These are phyloP conservation scores for Ophion slaviceki DNA, from an alignment of 2,888 invertebrate genomes.

Conservation along the genomic window DNA sequence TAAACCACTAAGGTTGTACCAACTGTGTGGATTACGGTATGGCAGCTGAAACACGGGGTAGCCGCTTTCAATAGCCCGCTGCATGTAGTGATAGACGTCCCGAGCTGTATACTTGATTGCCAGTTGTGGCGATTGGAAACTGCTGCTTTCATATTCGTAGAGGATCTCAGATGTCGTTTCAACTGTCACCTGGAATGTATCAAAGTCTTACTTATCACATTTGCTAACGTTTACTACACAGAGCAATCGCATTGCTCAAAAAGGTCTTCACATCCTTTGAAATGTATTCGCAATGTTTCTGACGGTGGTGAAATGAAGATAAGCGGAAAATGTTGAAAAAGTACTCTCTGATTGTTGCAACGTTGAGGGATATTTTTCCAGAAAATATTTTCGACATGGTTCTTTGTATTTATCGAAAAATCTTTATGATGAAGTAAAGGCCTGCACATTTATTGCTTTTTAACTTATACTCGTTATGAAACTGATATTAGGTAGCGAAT, in stretches of 20 bases:
- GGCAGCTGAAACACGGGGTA: not conserved
- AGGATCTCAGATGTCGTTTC: slow-evolving; percentile 66
- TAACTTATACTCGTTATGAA: too few species aligned
- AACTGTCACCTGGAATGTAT: slow-evolving; percentile 71
- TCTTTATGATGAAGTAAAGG: too few species aligned
- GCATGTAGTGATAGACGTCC: slow-evolving; percentile 70
- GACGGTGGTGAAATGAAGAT: too few species aligned
- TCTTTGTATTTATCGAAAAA: too few species aligned
- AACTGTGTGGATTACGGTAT: not conserved
- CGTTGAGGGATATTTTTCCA: too few species aligned
- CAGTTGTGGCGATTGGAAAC: slow-evolving; percentile 69
- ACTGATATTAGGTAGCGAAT: too few species aligned
- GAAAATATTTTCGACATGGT: too few species aligned
- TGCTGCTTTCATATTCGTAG: slow-evolving; percentile 72
- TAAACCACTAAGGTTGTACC: not conserved
- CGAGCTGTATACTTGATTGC: slow-evolving; percentile 72
- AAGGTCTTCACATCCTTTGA: not conserved
- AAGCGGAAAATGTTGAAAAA: too few species aligned
- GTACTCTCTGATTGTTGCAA: too few species aligned
- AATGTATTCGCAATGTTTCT: too few species aligned
- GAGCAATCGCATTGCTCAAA: not conserved
- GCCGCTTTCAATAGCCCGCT: slow-evolving; percentile 21
- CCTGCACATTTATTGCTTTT: too few species aligned
- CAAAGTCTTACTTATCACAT: not conserved
- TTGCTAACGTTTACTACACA: not conserved